These are phyloP conservation scores for Drosophila pectinifera DNA, from an alignment of 1,140 invertebrate species.

Conservation along the genomic window DNA sequence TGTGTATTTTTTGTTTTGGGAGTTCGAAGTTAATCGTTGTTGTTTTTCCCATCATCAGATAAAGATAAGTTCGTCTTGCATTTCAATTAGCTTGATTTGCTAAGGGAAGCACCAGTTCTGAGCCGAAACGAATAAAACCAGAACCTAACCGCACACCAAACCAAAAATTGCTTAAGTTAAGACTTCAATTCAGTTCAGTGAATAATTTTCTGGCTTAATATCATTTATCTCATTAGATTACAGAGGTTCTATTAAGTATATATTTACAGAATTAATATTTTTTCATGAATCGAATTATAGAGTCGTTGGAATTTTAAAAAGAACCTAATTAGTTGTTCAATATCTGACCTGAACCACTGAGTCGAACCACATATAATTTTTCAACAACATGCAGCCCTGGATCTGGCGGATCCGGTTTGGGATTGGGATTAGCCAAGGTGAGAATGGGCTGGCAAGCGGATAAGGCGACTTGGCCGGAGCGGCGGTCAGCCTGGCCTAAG, in stretches of 20 bases:
- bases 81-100: constrained; percentile 10
- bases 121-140: not conserved
- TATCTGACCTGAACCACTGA: not conserved
- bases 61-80: constrained; percentile 19
- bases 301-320: too few species aligned
- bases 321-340: not conserved
- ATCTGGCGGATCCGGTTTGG: constrained; percentile 52
- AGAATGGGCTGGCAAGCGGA: constrained; percentile 9
- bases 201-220: too few species aligned
- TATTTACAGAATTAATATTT: too few species aligned
- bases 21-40: constrained; percentile 5
- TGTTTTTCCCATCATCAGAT: constrained; percentile 22
- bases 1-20: not conserved
- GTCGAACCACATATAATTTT: not conserved
- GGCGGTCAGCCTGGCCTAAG: not conserved
- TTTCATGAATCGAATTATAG: too few species aligned
- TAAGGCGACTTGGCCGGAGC: constrained; percentile 3
- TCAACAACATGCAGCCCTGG: constrained; percentile 2
- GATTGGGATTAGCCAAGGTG: constrained; percentile 41
- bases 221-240: too few species aligned
- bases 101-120: not conserved
- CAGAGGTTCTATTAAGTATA: too few species aligned
- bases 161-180: too few species aligned
- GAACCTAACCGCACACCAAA: too few species aligned
- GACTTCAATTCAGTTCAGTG: too few species aligned